Percentiles rank a stretch among this genome's conserved stretches.
phyloP scores from a whole-genome alignment of 2,113 vertebrate genomes.

The Gopherus flavomarginatus region DNA sequence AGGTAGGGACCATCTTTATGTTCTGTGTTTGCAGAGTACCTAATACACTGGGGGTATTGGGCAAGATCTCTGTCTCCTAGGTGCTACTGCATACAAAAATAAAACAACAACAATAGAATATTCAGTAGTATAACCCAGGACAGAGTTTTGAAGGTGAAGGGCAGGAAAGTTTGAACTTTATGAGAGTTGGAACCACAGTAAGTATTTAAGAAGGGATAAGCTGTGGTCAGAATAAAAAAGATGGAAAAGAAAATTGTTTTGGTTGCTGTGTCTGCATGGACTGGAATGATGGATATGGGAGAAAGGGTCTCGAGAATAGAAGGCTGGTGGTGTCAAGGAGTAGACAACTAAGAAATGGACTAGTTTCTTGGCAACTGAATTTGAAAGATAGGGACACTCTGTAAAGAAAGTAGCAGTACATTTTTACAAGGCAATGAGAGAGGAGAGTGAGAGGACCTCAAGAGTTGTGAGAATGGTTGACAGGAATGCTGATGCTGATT shows the following conservation, averaged over 20 bases:
- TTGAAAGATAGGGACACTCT: neutral
- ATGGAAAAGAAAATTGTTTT: neutral
- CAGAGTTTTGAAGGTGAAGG: neutral
- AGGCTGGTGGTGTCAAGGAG: neutral
- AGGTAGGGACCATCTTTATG: neutral
- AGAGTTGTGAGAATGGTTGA: accelerated
- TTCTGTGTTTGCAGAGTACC: neutral
- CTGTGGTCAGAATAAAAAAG: neutral
- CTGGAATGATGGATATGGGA: neutral
- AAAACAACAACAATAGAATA: neutral
- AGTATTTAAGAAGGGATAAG: neutral
- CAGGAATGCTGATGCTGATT: neutral
- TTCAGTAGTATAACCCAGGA: neutral
- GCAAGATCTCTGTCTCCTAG: neutral
- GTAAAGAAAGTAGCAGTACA: neutral
- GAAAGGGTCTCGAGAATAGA: neutral
- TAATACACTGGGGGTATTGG: neutral
- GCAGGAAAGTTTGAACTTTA: neutral
- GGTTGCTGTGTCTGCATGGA: neutral
- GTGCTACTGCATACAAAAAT: no score
- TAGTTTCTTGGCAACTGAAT: neutral
- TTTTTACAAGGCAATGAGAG: neutral
- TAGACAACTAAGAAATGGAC: neutral
- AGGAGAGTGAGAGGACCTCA: constrained; percentile 3
- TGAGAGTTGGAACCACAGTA: neutral